These are phyloP conservation scores for Papilio elwesi DNA, from an alignment of 2,888 invertebrate species.

Conservation along the genomic window DNA sequence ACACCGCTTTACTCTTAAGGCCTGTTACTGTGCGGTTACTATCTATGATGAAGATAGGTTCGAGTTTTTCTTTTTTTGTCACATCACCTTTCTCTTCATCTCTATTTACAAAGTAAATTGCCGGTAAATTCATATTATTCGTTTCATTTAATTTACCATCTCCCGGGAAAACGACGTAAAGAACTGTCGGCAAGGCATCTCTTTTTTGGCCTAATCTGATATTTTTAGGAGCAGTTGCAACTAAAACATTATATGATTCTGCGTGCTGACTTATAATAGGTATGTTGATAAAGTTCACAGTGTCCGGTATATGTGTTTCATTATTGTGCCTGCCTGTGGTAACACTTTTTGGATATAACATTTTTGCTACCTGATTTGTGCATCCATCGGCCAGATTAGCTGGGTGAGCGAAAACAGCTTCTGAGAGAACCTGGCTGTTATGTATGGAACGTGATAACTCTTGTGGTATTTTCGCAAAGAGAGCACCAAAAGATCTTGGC, in stretches of 20 bases:
- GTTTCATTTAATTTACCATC: slow-evolving; percentile 52
- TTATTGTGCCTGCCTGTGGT: slow-evolving; percentile 38
- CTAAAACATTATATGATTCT: slow-evolving; percentile 66
- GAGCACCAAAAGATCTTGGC: slow-evolving; percentile 52
- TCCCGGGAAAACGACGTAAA: slow-evolving; percentile 67
- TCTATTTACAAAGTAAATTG: slow-evolving; percentile 67
- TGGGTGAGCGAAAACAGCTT: slow-evolving; percentile 50
- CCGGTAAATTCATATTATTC: slow-evolving; percentile 56
- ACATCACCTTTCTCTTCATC: slow-evolving; percentile 43
- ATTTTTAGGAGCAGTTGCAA: slow-evolving; percentile 68
- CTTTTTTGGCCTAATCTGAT: slow-evolving; percentile 54
- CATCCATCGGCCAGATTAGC: slow-evolving; percentile 52
- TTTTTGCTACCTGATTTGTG: slow-evolving; percentile 62
- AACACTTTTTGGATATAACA: slow-evolving; percentile 51
- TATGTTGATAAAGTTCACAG: slow-evolving; percentile 56
- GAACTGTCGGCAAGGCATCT: slow-evolving; percentile 54
- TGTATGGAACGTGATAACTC: slow-evolving; percentile 45
- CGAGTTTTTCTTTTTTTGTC: slow-evolving; percentile 49
- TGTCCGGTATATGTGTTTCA: slow-evolving; percentile 36
- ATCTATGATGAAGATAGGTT: slow-evolving; percentile 67
- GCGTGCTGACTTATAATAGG: slow-evolving; percentile 63
- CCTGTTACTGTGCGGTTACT: slow-evolving; percentile 73
- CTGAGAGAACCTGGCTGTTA: slow-evolving; percentile 49
- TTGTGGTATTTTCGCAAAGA: slow-evolving; percentile 63
- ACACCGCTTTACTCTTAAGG: slow-evolving; percentile 66